A percentile compares a stretch with the other conserved stretches of the same genome.
These are phyloP conservation scores for Chaenodraco wilsoni DNA, from an alignment of 2,797 vertebrate genomes.

Conservation along the genomic window DNA sequence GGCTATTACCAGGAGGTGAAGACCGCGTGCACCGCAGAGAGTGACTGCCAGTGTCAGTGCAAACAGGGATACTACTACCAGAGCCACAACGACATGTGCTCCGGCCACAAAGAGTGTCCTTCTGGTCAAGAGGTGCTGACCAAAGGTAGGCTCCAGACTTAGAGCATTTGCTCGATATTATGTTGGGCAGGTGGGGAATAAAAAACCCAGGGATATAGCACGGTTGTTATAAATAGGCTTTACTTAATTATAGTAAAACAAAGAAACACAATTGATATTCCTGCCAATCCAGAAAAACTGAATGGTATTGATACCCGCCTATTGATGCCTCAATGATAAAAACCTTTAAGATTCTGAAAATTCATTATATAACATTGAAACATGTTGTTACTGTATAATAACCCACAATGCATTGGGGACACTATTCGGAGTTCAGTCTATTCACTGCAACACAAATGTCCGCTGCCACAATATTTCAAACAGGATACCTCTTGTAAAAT, in stretches of 20 bases:
- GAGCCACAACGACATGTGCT: conserved; percentile 46
- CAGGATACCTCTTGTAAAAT: too few relatives aligned
- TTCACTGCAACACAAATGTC: neutral
- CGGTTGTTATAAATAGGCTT: too few relatives aligned
- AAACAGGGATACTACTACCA: conserved; percentile 57
- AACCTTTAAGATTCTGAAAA: neutral
- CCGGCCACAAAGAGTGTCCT: conserved; percentile 64
- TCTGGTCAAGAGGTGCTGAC: conserved; percentile 54
- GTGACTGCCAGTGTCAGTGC: conserved; percentile 72
- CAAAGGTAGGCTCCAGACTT: conserved; percentile 56
- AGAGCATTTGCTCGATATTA: too few relatives aligned
- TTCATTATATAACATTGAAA: neutral
- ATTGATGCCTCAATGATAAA: neutral
- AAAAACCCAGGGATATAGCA: too few relatives aligned
- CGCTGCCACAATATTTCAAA: too few relatives aligned
- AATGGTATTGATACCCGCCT: neutral
- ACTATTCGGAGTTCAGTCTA: neutral
- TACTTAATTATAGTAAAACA: too few relatives aligned
- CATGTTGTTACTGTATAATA: neutral
- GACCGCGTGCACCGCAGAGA: conserved; percentile 42
- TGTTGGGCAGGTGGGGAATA: too few relatives aligned
- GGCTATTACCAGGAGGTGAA: conserved; percentile 50
- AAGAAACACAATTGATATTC: neutral
- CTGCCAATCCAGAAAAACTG: neutral
- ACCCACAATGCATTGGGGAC: neutral